Evolutionary conservation across 2,888 invertebrate species (phyloP).

Genomic region (Dorcus hopei): DNA sequence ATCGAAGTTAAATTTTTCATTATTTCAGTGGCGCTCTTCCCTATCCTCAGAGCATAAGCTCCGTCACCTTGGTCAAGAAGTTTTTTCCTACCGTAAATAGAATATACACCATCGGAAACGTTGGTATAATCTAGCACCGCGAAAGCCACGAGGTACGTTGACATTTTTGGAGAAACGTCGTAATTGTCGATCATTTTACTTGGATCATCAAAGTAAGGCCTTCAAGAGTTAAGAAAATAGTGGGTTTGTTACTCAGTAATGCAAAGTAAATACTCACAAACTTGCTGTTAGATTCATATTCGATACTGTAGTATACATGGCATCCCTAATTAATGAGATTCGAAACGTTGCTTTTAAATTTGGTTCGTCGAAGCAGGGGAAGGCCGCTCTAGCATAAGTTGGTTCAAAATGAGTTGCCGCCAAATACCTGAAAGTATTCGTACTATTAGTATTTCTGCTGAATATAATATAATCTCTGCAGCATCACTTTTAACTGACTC

Average conservation of each 20-base stretch:
- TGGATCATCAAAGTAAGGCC: background rate
- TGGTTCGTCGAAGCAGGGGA: slow-evolving; percentile 72
- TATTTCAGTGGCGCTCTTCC: slow-evolving; percentile 22
- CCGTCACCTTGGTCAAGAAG: slow-evolving; percentile 58
- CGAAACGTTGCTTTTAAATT: slow-evolving; percentile 40
- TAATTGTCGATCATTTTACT: slow-evolving; percentile 1
- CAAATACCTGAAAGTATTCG: background rate
- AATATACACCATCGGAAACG: slow-evolving; percentile 50
- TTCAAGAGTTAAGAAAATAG: too few species aligned
- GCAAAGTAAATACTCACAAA: background rate
- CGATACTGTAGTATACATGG: slow-evolving; percentile 3
- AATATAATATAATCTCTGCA: too few species aligned
- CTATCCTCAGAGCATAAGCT: slow-evolving; percentile 5
- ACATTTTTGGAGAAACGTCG: slow-evolving; percentile 71
- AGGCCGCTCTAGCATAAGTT: slow-evolving; percentile 59
- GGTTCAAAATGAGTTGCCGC: slow-evolving; percentile 16
- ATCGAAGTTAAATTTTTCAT: slow-evolving; percentile 60
- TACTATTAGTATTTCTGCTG: too few species aligned
- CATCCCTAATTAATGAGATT: slow-evolving; percentile 42
- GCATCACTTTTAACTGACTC: too few species aligned
- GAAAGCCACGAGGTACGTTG: slow-evolving; percentile 79
- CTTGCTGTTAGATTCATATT: background rate
- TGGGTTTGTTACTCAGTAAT: too few species aligned
- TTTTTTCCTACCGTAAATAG: slow-evolving; percentile 66
- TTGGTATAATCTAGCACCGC: slow-evolving; percentile 70